phyloP scores from a whole-genome alignment of 2,113 vertebrate genomes.

The Copsychus sechellarum region DNA sequence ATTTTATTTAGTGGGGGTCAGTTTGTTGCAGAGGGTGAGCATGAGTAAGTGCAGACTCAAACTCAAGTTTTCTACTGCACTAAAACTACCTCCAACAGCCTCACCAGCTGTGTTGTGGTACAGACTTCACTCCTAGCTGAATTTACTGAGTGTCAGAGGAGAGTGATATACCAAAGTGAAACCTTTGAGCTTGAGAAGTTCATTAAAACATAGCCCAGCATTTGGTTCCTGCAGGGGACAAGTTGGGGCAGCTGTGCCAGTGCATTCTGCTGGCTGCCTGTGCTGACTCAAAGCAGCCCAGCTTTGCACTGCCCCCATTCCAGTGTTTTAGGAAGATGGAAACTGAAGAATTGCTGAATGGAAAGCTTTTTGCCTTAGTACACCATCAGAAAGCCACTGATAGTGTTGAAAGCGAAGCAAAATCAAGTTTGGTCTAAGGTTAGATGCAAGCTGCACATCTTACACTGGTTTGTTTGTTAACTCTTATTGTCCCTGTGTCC shows the following conservation, averaged over 20 bases:
- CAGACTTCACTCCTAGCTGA: not conserved
- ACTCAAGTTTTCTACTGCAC: not conserved
- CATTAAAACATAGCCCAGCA: not conserved
- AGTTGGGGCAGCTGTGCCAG: not conserved
- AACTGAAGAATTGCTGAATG: not conserved
- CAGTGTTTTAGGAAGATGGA: not conserved
- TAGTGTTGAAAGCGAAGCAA: not conserved
- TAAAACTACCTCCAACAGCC: not conserved
- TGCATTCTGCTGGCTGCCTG: not conserved
- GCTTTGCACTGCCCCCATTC: not conserved
- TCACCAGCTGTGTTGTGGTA: not conserved
- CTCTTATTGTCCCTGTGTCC: not conserved
- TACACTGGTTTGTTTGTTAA: not conserved
- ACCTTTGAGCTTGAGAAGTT: not conserved
- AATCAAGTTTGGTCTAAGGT: not conserved
- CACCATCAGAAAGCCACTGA: not conserved
- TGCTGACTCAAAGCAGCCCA: not conserved
- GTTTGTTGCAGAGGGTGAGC: not conserved
- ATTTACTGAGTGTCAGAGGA: not conserved
- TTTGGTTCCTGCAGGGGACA: not conserved
- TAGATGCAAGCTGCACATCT: not conserved
- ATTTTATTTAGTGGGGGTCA: not conserved
- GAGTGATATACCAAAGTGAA: not conserved
- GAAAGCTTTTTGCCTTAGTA: not conserved
- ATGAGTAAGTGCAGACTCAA: not conserved